Evolutionary conservation across 2,113 vertebrate genomes (phyloP).

Genomic region (Telmatochromis sp.): DNA sequence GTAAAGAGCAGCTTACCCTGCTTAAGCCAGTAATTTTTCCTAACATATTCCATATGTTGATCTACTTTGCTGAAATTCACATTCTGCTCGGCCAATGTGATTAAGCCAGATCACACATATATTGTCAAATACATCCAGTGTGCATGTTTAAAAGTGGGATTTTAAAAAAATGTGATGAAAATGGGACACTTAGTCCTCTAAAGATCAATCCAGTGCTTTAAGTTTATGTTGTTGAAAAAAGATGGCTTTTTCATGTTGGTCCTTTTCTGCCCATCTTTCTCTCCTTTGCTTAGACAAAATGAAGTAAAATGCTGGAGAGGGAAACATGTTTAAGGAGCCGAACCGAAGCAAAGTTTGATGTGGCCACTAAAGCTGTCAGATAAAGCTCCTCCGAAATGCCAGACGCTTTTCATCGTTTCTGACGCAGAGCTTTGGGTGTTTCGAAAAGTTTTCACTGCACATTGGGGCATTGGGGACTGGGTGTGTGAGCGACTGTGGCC

Average conservation of each 20-base stretch:
- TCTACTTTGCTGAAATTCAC: background rate
- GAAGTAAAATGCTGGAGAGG: background rate
- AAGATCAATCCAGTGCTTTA: background rate
- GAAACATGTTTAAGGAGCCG: background rate
- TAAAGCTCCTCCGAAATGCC: conserved; percentile 1
- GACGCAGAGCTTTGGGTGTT: conserved; percentile 1
- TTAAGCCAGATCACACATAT: background rate
- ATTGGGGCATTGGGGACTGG: conserved; percentile 1
- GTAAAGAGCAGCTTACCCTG: background rate
- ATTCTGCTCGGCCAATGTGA: background rate
- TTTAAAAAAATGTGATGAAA: background rate
- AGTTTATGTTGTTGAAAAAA: background rate
- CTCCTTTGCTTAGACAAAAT: background rate
- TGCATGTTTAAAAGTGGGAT: background rate
- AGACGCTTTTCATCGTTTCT: background rate
- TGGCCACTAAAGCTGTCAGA: conserved; percentile 4
- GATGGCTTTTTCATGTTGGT: background rate
- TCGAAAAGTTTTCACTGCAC: conserved; percentile 27
- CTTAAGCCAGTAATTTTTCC: background rate
- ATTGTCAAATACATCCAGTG: background rate
- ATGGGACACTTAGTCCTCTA: background rate
- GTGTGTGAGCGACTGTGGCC: conserved; percentile 38
- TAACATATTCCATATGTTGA: conserved; percentile 24
- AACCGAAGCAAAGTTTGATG: background rate
- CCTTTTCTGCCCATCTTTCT: background rate